A percentile compares a stretch with the other conserved stretches of the same genome.
Evolutionary conservation across 64 coral and sea anemone genomes (phyloP).

Genomic region (Astreopora myriophthalma): DNA sequence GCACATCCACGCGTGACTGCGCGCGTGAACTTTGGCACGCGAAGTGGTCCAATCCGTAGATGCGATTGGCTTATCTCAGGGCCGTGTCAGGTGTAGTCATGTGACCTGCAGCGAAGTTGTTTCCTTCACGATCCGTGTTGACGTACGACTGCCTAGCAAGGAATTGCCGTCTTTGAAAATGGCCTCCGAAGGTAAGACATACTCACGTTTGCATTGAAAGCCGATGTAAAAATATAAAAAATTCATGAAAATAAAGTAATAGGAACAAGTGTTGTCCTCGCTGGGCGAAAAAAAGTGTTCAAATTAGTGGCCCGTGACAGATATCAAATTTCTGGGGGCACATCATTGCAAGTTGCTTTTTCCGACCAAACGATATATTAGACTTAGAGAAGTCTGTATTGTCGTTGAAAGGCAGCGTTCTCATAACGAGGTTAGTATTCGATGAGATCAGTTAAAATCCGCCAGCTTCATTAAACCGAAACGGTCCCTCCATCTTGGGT

Average conservation of each 20-base stretch:
- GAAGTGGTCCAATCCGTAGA: neutral
- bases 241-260: neutral
- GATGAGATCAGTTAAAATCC: neutral
- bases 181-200: slow-evolving; percentile 10
- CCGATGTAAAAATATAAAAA: neutral
- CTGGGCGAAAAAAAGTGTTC: neutral
- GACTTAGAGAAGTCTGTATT: neutral
- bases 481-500: neutral
- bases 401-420: neutral
- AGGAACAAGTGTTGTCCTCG: neutral
- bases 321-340: neutral
- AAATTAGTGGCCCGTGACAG: neutral
- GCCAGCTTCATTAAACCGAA: neutral
- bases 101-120: neutral
- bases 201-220: neutral
- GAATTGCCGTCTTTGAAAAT: neutral
- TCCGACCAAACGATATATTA: neutral
- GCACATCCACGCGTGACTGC: neutral
- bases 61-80: neutral
- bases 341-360: neutral
- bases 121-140: neutral
- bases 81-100: neutral
- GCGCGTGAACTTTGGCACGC: neutral
- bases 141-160: neutral
- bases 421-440: neutral